A percentile compares a stretch with the other conserved stretches of the same genome.
phyloP scores from a whole-genome alignment of 2,797 vertebrate species.

The Xenopus petersii region DNA sequence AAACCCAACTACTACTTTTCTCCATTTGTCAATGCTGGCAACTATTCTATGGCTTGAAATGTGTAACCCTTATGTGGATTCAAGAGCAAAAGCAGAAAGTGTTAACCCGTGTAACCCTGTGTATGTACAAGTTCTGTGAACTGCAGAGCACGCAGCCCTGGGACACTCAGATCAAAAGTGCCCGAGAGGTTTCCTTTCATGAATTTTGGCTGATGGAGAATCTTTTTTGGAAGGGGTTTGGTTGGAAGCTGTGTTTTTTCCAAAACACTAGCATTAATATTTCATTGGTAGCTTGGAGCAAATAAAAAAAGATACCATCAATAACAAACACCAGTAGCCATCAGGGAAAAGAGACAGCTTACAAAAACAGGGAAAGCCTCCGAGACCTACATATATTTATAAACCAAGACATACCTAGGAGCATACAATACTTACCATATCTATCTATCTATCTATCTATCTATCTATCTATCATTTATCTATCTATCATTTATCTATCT shows the following conservation, averaged over 20 bases:
- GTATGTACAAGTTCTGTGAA: neutral
- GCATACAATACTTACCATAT: no score
- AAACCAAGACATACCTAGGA: no score
- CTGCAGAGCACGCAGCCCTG: neutral
- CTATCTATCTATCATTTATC: no score
- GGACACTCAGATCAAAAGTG: conserved; percentile 22
- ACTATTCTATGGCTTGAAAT: no score
- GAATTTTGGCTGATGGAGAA: conserved; percentile 26
- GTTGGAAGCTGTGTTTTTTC: conserved; percentile 18
- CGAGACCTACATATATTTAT: no score
- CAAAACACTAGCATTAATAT: conserved; percentile 11
- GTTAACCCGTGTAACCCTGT: neutral
- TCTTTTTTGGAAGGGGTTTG: conserved; percentile 9
- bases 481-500: no score
- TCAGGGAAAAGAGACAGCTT: conserved; percentile 24
- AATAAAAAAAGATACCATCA: conserved; percentile 26
- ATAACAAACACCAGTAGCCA: conserved; percentile 24
- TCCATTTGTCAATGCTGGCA: no score
- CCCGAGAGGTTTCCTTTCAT: conserved; percentile 26
- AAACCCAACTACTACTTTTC: no score
- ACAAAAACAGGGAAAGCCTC: conserved; percentile 14
- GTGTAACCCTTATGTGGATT: no score
- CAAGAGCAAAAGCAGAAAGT: neutral
- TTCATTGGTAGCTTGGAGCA: conserved; percentile 29
- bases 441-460: no score